Conservation (phyloP, 2,113 vertebrate species). For the Podocnemis expansa region DNA sequence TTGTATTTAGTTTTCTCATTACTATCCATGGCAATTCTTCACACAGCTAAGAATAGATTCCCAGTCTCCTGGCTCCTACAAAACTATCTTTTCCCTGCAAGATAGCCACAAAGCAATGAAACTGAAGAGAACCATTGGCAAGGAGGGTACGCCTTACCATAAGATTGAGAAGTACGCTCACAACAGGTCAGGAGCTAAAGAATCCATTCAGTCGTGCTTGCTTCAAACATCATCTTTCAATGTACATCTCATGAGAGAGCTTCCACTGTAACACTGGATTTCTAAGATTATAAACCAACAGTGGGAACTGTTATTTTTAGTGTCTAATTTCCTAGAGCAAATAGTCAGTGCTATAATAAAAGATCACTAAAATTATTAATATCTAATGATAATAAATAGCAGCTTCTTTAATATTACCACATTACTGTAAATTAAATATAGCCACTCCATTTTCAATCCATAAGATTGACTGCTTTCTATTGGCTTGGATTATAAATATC, state of each 20-base stretch:
- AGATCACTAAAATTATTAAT: constrained; percentile 14
- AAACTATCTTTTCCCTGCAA: not conserved
- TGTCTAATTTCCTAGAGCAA: not conserved
- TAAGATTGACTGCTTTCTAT: not conserved
- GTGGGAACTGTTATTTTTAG: not conserved
- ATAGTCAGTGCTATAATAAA: not conserved
- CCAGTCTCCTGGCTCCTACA: not conserved
- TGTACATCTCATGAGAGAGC: not conserved
- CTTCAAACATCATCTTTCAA: not conserved
- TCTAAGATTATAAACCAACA: not conserved
- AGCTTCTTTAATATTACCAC: not conserved
- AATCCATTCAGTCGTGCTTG: not conserved
- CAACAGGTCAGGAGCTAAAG: not conserved
- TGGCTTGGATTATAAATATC: not conserved
- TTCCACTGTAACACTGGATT: not conserved
- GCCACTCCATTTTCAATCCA: not conserved
- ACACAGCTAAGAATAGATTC: not conserved
- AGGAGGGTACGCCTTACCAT: not conserved
- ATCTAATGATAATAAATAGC: not conserved
- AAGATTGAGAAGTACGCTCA: not conserved
- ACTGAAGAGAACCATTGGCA: not conserved
- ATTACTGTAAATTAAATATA: constrained; percentile 17
- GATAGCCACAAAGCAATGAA: not conserved
- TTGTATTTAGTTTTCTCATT: not conserved
- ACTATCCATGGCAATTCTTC: not conserved